Evolutionary conservation across 2,113 vertebrate species (phyloP).

Genomic region (Oreochromis niloticus): DNA sequence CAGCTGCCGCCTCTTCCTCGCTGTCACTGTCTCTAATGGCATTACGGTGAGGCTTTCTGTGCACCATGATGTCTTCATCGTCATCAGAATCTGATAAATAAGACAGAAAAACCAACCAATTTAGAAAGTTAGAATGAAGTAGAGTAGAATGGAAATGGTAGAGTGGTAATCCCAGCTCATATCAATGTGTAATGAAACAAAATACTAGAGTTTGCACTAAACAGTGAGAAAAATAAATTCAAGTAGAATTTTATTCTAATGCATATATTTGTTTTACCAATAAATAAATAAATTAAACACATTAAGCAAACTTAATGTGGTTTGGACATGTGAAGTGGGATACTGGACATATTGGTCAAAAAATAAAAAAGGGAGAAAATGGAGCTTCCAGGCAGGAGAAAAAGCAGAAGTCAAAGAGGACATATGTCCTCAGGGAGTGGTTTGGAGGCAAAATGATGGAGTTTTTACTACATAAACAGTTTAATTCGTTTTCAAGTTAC

Average conservation of each 20-base stretch:
- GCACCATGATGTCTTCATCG: constrained; percentile 72
- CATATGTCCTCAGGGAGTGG: background rate
- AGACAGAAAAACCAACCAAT: background rate
- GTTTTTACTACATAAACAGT: background rate
- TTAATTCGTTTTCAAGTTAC: background rate
- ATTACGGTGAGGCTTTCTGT: constrained; percentile 78
- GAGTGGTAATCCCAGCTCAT: too few species aligned
- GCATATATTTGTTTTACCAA: background rate
- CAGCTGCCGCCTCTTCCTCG: constrained; percentile 57
- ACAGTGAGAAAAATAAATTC: background rate
- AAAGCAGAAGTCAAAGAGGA: background rate
- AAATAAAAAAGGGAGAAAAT: background rate
- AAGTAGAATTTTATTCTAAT: background rate
- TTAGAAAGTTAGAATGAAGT: background rate
- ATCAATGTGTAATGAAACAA: background rate
- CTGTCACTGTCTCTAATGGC: constrained; percentile 84
- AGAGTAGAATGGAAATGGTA: background rate
- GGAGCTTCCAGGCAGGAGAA: background rate
- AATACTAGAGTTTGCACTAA: background rate
- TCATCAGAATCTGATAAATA: constrained; percentile 82
- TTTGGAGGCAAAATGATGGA: background rate
- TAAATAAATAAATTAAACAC: background rate
- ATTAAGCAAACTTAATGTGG: background rate
- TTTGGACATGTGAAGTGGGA: background rate
- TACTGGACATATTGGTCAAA: background rate